Conservation (phyloP, 2,113 vertebrate species). For the Centropristis striata region DNA sequence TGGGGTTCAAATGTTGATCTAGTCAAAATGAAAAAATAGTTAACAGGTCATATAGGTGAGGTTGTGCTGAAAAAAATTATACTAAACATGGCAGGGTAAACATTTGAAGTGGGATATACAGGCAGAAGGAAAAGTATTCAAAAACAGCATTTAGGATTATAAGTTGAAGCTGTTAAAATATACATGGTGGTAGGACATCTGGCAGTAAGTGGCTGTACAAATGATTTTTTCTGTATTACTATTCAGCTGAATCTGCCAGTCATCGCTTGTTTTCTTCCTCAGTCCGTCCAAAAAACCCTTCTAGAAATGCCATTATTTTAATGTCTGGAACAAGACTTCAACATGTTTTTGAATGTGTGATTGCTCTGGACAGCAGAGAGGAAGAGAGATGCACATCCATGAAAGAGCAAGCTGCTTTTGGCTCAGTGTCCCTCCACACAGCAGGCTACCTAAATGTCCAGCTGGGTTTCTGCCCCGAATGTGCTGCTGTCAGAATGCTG, state of each 20-base stretch:
- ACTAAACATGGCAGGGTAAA: too few species aligned
- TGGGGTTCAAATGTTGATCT: too few species aligned
- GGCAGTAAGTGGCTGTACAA: too few species aligned
- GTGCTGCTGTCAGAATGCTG: constrained; percentile 21
- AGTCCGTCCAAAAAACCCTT: background rate
- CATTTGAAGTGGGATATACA: too few species aligned
- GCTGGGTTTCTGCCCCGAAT: constrained; percentile 13
- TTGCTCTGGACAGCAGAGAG: background rate
- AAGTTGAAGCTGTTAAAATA: background rate
- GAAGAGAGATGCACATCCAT: background rate
- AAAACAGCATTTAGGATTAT: background rate
- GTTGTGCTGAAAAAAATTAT: too few species aligned
- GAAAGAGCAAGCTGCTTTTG: constrained; percentile 5
- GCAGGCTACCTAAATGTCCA: background rate
- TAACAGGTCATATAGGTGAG: too few species aligned
- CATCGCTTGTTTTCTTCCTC: background rate
- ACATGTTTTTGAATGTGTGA: constrained; percentile 4
- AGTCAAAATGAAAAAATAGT: too few species aligned
- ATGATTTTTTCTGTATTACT: too few species aligned
- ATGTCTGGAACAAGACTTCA: background rate
- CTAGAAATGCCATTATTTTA: background rate
- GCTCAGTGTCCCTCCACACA: background rate
- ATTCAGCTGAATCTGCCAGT: background rate
- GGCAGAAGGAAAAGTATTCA: too few species aligned
- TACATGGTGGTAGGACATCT: background rate